Evolutionary conservation across 2,888 invertebrate genomes (phyloP), one percentile per base, ranked within the genome.

Genomic region (Mesorhabditis spiculigera): DNA sequence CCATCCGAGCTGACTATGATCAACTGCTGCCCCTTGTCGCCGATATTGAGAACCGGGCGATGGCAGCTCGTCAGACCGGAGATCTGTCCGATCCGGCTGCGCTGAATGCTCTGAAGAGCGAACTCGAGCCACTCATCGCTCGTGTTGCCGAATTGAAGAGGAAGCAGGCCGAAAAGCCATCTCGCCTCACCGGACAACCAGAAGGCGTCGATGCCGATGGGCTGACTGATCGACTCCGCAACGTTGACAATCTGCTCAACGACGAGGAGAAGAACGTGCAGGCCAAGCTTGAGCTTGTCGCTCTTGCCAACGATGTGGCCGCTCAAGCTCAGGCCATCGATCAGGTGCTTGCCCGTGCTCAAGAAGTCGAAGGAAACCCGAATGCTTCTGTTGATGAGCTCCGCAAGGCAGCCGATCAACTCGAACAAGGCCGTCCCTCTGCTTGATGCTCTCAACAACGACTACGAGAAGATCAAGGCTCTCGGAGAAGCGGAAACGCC

Each of bases 331-430:
- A 67, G 43, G 69, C 63, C 66, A 66, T 71, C 10, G 63, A 68
- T 45, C 74, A 75, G 65, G 72, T 73, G 66, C 67, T 74, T 65
- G 72, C 68, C 44, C 67, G 69, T 65, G 75, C 71, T 44, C 71
- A 73, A 45, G 65, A 72, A 43, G 71, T 74, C 62, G 68, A 66
- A 43, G 63, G 63, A 45, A 58, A 71, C 64, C 71, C 72, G 50
- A 69, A 73, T 61, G 50, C 65, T 45, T 68, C 70, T 63, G 43
- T 70, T 41, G 73, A 69, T 16, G 73, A 70, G n/a, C 63, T 73
- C 8, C 3, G 58, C 58, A 50, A 50, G n/a, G 58, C 58, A 10
- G 58, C 58, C 58, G 58, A 50, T 3, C 10, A 50, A 13, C n/a
- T 50, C 10, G 10, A 50, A n/a, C 10, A n/a, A 13, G 58, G 58